Conservation (phyloP, 2,888 invertebrate species). For the Drosophila melanosoma region DNA sequence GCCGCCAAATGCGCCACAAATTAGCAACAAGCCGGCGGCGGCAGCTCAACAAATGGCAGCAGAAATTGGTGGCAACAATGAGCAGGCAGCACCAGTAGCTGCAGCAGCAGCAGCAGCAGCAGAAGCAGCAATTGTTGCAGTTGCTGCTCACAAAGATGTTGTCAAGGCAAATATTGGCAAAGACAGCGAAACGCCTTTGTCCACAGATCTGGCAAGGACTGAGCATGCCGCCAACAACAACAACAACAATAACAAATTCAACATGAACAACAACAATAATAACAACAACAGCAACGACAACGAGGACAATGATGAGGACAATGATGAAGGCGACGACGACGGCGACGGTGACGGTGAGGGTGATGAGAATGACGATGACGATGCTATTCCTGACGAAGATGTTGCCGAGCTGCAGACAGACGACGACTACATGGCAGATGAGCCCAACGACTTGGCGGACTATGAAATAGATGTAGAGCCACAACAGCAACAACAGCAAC, state of each 20-base stretch:
- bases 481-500: slow-evolving; percentile 34
- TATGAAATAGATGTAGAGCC: slow-evolving; percentile 53
- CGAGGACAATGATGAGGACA: slow-evolving; percentile 18
- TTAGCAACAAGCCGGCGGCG: slow-evolving; percentile 76
- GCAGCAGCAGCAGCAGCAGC: slow-evolving; percentile 22
- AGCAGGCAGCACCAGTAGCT: slow-evolving; percentile 33
- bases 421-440: slow-evolving; percentile 69
- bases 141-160: slow-evolving; percentile 36
- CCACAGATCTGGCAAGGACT: slow-evolving; percentile 52
- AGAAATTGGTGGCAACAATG: slow-evolving; percentile 68
- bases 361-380: slow-evolving; percentile 50
- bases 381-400: slow-evolving; percentile 64
- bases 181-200: slow-evolving; percentile 33
- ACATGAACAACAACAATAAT: slow-evolving; percentile 22
- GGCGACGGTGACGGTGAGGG: slow-evolving; percentile 44
- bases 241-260: slow-evolving; percentile 31
- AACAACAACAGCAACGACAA: slow-evolving; percentile 30
- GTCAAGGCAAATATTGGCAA: slow-evolving; percentile 45
- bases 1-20: slow-evolving; percentile 81
- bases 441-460: slow-evolving; percentile 59
- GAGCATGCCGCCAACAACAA: slow-evolving; percentile 34
- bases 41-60: slow-evolving; percentile 56
- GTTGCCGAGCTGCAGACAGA: slow-evolving; percentile 56
- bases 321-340: slow-evolving; percentile 31
- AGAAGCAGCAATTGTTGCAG: slow-evolving; percentile 41